Percentiles rank a stretch among this genome's conserved stretches.
Conservation (phyloP, 2,888 invertebrate genomes). For the Acheta domesticus region DNA sequence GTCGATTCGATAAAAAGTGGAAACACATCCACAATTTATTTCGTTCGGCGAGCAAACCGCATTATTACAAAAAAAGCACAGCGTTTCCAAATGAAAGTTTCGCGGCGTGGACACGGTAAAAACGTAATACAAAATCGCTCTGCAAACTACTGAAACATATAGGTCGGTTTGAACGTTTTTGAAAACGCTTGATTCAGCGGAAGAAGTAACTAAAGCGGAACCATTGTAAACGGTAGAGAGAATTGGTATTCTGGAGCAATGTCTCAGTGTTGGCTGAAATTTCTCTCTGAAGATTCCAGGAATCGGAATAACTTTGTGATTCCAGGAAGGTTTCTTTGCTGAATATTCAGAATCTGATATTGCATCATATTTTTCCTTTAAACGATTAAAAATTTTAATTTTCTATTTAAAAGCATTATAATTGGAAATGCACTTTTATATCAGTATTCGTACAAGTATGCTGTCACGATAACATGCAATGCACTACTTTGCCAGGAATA, state of each 20-base stretch:
- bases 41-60: constrained; percentile 7
- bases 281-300: too few species aligned
- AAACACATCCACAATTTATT: constrained; percentile 18
- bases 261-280: background rate
- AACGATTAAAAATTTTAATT: too few species aligned
- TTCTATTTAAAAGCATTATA: too few species aligned
- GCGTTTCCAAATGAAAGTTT: constrained; percentile 9
- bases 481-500: too few species aligned
- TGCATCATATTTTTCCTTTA: too few species aligned
- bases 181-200: background rate
- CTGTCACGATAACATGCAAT: too few species aligned
- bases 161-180: background rate
- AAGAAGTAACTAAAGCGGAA: background rate
- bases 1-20: background rate
- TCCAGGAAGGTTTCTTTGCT: too few species aligned
- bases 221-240: background rate
- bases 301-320: too few species aligned
- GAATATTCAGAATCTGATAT: too few species aligned
- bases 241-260: background rate
- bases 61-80: background rate
- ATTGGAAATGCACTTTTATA: too few species aligned
- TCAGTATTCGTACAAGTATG: too few species aligned
- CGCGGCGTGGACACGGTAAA: background rate
- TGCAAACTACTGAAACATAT: background rate
- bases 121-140: background rate